Percentiles rank a stretch among this genome's conserved stretches.
Conservation (phyloP, 2,888 invertebrate species). For the Leucoptera coffeella region DNA sequence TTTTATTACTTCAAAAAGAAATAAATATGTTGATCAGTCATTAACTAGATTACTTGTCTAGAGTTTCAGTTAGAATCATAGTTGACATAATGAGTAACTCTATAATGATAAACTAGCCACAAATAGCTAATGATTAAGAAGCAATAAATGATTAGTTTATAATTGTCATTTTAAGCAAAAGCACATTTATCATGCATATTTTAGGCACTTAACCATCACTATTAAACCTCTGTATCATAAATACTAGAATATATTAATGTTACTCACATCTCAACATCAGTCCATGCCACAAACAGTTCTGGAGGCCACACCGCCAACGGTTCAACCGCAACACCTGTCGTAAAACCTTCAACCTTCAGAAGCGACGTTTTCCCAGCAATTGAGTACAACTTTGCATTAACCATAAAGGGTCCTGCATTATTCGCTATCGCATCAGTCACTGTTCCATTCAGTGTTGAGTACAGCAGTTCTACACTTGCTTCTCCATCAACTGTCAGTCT, state of each 20-base stretch:
- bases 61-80: too few relatives aligned
- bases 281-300: conserved; percentile 33
- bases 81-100: too few relatives aligned
- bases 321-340: conserved; percentile 24
- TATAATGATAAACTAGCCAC: too few relatives aligned
- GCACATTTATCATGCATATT: too few relatives aligned
- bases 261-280: conserved; percentile 29
- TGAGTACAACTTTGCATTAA: conserved; percentile 30
- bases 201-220: too few relatives aligned
- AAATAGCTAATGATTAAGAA: too few relatives aligned
- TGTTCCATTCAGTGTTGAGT: conserved; percentile 37
- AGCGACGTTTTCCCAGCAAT: conserved; percentile 26
- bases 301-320: conserved; percentile 32
- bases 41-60: too few relatives aligned
- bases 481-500: conserved; percentile 26
- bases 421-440: conserved; percentile 32
- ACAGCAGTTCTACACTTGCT: conserved; percentile 28
- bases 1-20: too few relatives aligned
- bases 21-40: too few relatives aligned
- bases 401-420: conserved; percentile 22
- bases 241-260: not conserved
- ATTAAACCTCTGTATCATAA: too few relatives aligned
- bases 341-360: conserved; percentile 38
- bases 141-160: too few relatives aligned
- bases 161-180: too few relatives aligned